Percentiles rank a stretch among this genome's conserved stretches.
These are phyloP conservation scores for Aythya baeri DNA, from an alignment of 2,113 vertebrate genomes.

Conservation along the genomic window DNA sequence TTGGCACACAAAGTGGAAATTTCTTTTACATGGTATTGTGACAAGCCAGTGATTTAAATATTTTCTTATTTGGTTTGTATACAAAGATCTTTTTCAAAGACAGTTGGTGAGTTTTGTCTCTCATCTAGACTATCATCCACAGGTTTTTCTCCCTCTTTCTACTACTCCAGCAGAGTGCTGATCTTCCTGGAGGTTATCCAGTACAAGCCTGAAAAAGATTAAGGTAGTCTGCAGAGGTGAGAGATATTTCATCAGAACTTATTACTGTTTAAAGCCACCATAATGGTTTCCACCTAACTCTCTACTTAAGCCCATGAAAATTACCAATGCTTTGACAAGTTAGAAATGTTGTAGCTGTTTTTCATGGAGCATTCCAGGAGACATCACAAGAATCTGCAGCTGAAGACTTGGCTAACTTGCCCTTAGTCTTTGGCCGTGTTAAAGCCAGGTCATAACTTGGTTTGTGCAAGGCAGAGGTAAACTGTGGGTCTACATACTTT, in stretches of 20 bases:
- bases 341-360: conserved; percentile 57
- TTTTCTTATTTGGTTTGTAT: conserved; percentile 40
- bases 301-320: conserved; percentile 77
- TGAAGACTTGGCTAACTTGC: conserved; percentile 4
- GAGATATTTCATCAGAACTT: conserved; percentile 69
- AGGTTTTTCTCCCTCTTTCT: conserved; percentile 17
- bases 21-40: background rate
- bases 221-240: conserved; percentile 45
- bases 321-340: conserved; percentile 65
- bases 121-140: conserved; percentile 1
- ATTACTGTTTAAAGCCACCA: conserved; percentile 67
- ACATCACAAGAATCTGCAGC: conserved; percentile 41
- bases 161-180: conserved; percentile 12
- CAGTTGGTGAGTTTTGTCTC: conserved; percentile 44
- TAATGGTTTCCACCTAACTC: conserved; percentile 62
- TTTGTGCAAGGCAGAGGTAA: conserved; percentile 9
- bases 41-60: conserved; percentile 8
- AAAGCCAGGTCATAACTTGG: conserved; percentile 22
- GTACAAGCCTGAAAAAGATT: conserved; percentile 60
- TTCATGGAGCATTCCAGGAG: conserved; percentile 46
- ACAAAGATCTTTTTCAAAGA: background rate
- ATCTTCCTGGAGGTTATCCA: conserved; percentile 29
- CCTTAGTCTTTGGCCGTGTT: conserved; percentile 29
- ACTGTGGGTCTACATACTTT: background rate
- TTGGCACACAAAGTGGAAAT: background rate